Percentiles rank a stretch among this genome's conserved stretches.
phyloP scores from a whole-genome alignment of 1,140 invertebrate species.

The Laupala kohalensis region DNA sequence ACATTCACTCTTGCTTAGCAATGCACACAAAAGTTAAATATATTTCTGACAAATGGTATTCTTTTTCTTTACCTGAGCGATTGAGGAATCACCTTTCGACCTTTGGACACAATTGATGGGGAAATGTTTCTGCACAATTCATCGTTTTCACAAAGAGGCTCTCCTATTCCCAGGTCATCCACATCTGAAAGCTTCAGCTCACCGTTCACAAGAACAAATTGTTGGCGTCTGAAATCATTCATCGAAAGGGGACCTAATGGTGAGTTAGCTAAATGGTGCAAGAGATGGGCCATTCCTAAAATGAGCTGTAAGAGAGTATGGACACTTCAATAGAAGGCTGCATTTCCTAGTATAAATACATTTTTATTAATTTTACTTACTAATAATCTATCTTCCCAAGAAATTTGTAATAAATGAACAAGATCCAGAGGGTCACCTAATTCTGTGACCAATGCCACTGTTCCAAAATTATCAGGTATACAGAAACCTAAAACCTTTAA shows the following conservation, averaged over 20 bases:
- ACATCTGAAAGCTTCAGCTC: conserved; percentile 34
- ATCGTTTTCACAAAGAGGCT: conserved; percentile 25
- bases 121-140: neutral
- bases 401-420: conserved; percentile 31
- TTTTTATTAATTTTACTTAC: neutral
- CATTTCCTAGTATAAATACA: neutral
- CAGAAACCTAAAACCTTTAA: conserved; percentile 21
- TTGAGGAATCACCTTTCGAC: too few species aligned
- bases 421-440: conserved; percentile 34
- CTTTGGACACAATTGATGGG: too few species aligned
- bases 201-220: conserved; percentile 34
- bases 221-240: conserved; percentile 35
- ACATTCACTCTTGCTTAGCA: too few species aligned
- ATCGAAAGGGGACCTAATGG: conserved; percentile 32
- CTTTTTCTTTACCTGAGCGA: too few species aligned
- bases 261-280: conserved; percentile 28
- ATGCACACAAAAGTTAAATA: too few species aligned
- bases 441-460: conserved; percentile 32
- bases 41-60: too few species aligned
- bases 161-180: conserved; percentile 31
- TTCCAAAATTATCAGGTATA: conserved; percentile 17
- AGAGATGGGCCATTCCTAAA: conserved; percentile 29
- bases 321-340: neutral
- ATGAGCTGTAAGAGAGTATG: conserved; percentile 19
- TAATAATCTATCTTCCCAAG: conserved; percentile 31